Conservation (phyloP, 2,797 vertebrate species). For the Myotis pilosus region DNA sequence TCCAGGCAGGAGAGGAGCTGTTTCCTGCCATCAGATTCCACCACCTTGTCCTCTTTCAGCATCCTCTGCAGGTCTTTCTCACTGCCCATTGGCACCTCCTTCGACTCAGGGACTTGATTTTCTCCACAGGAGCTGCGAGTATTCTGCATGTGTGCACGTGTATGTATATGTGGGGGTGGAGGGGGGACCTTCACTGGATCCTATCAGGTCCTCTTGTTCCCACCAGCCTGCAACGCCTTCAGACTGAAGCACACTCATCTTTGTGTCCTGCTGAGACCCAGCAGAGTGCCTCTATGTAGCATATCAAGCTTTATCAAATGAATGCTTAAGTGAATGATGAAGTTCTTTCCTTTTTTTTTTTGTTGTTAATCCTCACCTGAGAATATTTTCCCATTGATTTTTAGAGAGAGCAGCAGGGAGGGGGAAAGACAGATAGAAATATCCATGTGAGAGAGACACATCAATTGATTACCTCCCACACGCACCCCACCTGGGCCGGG, state of each 20-base stretch:
- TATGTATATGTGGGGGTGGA: neutral
- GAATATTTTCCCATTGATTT: too few relatives aligned
- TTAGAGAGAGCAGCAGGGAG: too few relatives aligned
- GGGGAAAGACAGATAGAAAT: too few relatives aligned
- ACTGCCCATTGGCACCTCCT: neutral
- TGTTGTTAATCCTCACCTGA: too few relatives aligned
- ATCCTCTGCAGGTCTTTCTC: neutral
- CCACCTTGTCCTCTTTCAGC: neutral
- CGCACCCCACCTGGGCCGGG: fast-evolving
- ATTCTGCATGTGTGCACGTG: neutral
- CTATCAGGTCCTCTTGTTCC: neutral
- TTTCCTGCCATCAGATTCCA: neutral
- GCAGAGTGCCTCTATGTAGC: neutral
- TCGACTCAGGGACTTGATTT: neutral
- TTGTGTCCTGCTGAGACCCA: neutral
- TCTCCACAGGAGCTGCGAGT: neutral
- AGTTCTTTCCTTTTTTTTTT: neutral
- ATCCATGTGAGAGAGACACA: too few relatives aligned
- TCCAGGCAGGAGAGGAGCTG: neutral
- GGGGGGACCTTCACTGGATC: neutral
- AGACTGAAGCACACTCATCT: neutral
- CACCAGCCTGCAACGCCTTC: neutral
- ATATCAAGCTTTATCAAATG: conserved; percentile 5
- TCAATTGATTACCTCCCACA: too few relatives aligned
- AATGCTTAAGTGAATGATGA: neutral